These are phyloP conservation scores for Capitella teleta DNA, from an alignment of 1,140 invertebrate species.

Conservation along the genomic window DNA sequence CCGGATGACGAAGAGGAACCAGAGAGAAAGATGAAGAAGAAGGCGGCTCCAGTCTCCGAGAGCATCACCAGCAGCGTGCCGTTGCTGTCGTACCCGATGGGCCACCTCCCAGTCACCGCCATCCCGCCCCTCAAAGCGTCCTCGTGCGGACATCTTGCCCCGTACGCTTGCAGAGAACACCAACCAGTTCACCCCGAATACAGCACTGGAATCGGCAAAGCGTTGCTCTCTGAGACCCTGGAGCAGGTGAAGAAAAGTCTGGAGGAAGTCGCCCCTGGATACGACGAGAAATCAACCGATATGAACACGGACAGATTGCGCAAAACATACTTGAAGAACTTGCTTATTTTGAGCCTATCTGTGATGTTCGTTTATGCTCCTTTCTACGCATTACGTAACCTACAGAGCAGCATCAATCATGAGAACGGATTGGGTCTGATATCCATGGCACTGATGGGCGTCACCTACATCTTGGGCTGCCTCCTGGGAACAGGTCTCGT, in stretches of 20 bases:
- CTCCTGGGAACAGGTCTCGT: conserved; percentile 29
- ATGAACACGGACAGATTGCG: not conserved
- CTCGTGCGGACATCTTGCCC: too few relatives aligned
- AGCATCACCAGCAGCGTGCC: too few relatives aligned
- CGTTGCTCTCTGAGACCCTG: not conserved
- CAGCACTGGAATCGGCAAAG: too few relatives aligned
- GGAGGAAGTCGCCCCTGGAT: not conserved
- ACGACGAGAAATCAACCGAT: not conserved
- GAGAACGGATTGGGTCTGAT: conserved; percentile 26
- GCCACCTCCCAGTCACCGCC: too few relatives aligned
- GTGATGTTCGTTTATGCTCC: conserved; percentile 34
- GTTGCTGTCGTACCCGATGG: too few relatives aligned
- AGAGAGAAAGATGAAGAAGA: too few relatives aligned
- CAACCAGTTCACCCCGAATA: too few relatives aligned
- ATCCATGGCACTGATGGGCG: conserved; percentile 28
- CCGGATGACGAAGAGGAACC: too few relatives aligned
- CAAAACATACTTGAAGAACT: conserved; percentile 21
- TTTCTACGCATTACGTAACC: conserved; percentile 34
- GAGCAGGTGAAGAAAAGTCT: conserved; percentile 1
- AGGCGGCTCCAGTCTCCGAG: too few relatives aligned
- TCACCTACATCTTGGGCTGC: conserved; percentile 30
- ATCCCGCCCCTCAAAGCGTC: too few relatives aligned
- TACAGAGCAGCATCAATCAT: conserved; percentile 34
- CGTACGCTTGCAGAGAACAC: too few relatives aligned
- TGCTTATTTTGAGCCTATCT: conserved; percentile 31